Base-by-base conservation (phyloP, 2,797 vertebrate genomes). In the Premnoplex brunnescens region DNA sequence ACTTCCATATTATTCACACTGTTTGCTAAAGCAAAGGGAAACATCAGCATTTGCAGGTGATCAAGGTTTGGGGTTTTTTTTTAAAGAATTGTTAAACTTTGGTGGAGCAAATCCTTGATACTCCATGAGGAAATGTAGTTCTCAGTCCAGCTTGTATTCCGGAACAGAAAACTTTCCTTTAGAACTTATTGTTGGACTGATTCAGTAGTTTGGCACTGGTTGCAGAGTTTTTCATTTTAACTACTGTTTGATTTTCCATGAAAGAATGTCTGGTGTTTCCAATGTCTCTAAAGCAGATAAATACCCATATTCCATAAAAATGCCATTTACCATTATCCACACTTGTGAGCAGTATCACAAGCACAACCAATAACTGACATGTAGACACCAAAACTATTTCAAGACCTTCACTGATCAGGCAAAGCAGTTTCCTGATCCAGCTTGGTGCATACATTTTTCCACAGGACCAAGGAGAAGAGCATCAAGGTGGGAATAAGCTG, bases 211-310 rank as follows among this genome's bases (percentile, higher is more conserved):
- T 95, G 95, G 92, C 89, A 88, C 9, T 41, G n/a, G 17, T 11
- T 58, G 30, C 73, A 91, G 78, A 89, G 58, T 23, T 93, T 83
- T 94, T 96, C 26, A 36, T 83, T 92, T 94, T 91, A 92, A 96
- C 92, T 96, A 97, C 95, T 88, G 92, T 96, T 96, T 91, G 82
- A 78, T 92, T 96, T 95, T 95, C 85, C 48, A 62, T 96, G 87
- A 92, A 95, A 91, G 75, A 88, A 84, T 16, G 87, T 91, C 89
- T 96, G 55, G 20, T 73, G 84, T 81, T 91, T 85, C 74, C 87
- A 91, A 18, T 16, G 58, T 46, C 79, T 86, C 54, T 84, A 78
- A 66, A 41, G 71, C 77, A 91, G 85, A 94, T 72, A 85, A 89
- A 87, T 75, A 88, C 26, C 75, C 51, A 23, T 58, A 78, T 18